Evolutionary conservation across 2,888 invertebrate species (phyloP), one percentile per base, ranked within the genome.

Genomic region (Metalampra italica): DNA sequence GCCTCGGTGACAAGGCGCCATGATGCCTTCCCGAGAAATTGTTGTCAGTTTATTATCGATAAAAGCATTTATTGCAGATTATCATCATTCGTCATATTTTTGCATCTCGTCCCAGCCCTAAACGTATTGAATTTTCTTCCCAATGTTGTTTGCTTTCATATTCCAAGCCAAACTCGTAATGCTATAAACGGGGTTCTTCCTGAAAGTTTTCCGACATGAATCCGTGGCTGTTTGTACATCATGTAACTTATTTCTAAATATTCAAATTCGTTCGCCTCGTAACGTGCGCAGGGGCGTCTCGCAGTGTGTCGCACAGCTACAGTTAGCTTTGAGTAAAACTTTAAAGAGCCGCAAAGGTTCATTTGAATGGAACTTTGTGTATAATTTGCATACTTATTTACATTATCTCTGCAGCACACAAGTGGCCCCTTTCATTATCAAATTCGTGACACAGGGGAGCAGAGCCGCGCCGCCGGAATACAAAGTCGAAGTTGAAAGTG

Each of bases 301-400:
- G 58, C 45, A 66, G 63, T 70, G 73, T 74, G 73, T 73, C 71
- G 29, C 15, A 64, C 66, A 62, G 47, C 47, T 41, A 40, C 69
- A 75, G 74, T 76, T 75, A 61, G 73, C 78, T 82, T 77, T 74
- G 77, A 77, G 69, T 68, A 69, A 80, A 85, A 82, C 80, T 85
- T 83, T 79, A 81, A 80, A 82, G 81, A 82, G 77, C 75, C 76
- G 74, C 82, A 82, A 81, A 82, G 82, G 82, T 84, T 86, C 82
- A 86, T 87, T 85, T 85, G 80, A 84, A 84, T 83, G 77, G 75
- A 83, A 85, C 79, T 86, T 78, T 74, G 80, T 76, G 77, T 81
- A 77, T 78, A 82, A 89, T 88, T 89, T 87, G 87, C 88, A 87
- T 89, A 85, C 83, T 81, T 89, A 88, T 89, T 89, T 88, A 85